Conservation (phyloP, 2,113 vertebrate species). For the Ursus arctos region DNA sequence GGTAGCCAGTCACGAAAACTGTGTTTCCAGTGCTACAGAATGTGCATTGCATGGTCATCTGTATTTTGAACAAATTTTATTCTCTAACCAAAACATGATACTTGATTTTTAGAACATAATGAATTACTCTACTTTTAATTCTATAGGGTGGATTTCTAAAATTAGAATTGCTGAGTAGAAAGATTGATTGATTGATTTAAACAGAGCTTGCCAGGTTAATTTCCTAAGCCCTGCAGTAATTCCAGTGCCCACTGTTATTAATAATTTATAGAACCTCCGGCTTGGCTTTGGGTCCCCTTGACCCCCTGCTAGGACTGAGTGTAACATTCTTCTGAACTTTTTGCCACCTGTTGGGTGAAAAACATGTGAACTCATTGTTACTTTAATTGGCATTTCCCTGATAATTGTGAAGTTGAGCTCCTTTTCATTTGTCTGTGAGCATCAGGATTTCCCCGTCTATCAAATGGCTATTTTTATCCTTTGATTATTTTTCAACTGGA, state of each 20-base stretch:
- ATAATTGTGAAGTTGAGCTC: background rate
- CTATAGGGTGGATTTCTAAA: background rate
- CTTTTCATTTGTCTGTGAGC: background rate
- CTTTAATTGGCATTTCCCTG: background rate
- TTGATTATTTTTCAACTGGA: background rate
- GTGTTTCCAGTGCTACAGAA: background rate
- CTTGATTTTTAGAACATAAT: background rate
- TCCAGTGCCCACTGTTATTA: background rate
- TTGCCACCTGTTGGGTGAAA: background rate
- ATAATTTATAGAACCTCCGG: background rate
- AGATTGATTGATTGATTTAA: background rate
- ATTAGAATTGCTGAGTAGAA: background rate
- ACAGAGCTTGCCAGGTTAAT: background rate
- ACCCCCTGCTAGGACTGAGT: background rate
- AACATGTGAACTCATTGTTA: too few relatives aligned
- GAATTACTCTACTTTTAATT: background rate
- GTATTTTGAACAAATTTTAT: background rate
- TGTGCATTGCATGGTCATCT: background rate
- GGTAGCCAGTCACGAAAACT: background rate
- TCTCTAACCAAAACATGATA: background rate
- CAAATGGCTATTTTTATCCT: slow-evolving; percentile 19
- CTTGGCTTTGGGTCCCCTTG: too few relatives aligned
- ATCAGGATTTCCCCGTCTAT: background rate
- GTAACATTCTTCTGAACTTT: background rate
- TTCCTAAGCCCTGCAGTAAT: background rate